Base-by-base conservation (phyloP, 2,797 vertebrate species). In the Crocidura indochinensis region DNA sequence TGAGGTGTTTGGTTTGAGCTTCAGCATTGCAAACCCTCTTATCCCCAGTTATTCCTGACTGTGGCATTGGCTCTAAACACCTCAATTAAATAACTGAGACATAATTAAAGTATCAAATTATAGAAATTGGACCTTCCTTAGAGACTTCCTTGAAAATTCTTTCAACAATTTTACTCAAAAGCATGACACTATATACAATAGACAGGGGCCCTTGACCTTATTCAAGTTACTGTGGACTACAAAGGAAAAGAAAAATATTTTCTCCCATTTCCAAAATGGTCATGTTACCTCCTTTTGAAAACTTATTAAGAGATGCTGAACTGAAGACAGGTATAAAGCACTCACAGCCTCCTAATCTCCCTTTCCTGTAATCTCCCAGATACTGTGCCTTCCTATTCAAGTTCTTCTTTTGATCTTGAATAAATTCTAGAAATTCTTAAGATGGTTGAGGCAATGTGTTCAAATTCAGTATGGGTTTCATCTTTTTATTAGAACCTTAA, bases 61-160 rank as follows among this genome's bases (percentile, higher is more conserved):
- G 51, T 10, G 7, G 51, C 51, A 10, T 20, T 60, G 56, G 56
- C 5, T 56, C 17, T 20, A 60, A 60, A 20, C 56, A 60, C 19
- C 1, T 17, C 19, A 4, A 6, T 17, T 6, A 60, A 6, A 60
- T 22, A 91, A 76, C 6, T 24, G 8, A 91, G 79, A 92, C 77
- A 87, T 60, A 69, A 91, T 93, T 90, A 90, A 38, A 95, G 46
- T 78, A 75, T 47, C 83, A 95, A 84, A 88, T 82, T 26, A 95
- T 83, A 91, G 73, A 74, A 88, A 10, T 29, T 88, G 69, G 31
- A 7, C 8, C 26, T 88, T 93, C 90, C 79, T 51, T 67, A 68
- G 79, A 65, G 89, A 85, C 75, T 72, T 84, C 86, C 64, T 73
- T 64, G 31, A n/a, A 74, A 88, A 90, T 44, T 51, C 51, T 78